Percentiles rank a stretch among this genome's conserved stretches.
phyloP scores from a whole-genome alignment of 2,888 invertebrate genomes.

The Pinctada fucata region DNA sequence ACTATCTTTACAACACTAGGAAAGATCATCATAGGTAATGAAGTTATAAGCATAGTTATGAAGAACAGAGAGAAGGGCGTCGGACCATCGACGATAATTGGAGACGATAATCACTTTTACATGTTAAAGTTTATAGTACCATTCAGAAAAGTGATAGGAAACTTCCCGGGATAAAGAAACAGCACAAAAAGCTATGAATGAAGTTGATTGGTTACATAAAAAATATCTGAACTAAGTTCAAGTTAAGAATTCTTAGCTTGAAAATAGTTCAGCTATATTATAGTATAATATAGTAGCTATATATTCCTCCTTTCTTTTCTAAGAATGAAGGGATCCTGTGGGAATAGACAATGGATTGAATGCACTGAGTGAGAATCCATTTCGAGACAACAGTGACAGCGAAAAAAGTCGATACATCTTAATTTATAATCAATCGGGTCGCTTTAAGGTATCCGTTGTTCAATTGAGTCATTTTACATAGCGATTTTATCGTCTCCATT shows the following conservation, averaged over 20 bases:
- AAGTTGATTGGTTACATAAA: no score
- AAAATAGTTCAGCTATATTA: no score
- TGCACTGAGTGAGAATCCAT: no score
- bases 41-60: conserved; percentile 29
- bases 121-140: conserved; percentile 5
- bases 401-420: background rate
- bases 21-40: conserved; percentile 17
- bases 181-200: no score
- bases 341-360: conserved; percentile 3
- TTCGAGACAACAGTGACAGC: conserved; percentile 8
- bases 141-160: conserved; percentile 18
- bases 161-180: background rate
- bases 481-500: no score
- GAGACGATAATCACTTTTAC: conserved; percentile 17
- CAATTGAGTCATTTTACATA: no score
- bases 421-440: background rate
- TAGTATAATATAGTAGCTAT: no score
- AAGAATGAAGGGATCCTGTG: conserved; percentile 3
- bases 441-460: no score
- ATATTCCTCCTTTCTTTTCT: no score
- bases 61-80: background rate
- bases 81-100: conserved; percentile 1
- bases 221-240: conserved; percentile 6
- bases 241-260: background rate
- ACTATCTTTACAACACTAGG: no score